Base-by-base conservation (phyloP, 2,113 vertebrate genomes). In the Pica pica region DNA sequence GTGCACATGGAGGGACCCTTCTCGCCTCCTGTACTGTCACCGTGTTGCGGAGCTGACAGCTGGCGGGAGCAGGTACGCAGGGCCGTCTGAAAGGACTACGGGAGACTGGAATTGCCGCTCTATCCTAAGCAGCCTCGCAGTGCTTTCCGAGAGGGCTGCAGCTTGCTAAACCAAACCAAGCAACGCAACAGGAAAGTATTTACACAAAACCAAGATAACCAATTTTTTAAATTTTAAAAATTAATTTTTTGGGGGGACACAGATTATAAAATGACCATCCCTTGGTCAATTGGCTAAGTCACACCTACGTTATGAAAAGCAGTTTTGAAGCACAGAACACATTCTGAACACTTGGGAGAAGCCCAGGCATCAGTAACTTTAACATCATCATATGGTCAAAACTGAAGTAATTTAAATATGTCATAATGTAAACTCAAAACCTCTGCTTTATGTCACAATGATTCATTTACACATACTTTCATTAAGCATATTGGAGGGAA, bases 191-290 rank as follows among this genome's bases (percentile, higher is more conserved):
- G 42, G 39, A 41, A 41, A 41, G 39, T 41, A 56, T 23, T 65
- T 35, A 33, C 2, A 42, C 4, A 47, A 49, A 73, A 46, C 3
- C 4, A 52, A 78, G 73, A 37, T 2, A 2, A 59, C 1, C 0
- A 1, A 0, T 13, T 7, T 24, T 53, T n/a, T 7, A 1, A 10
- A n/a, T 28, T 20, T 39, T 7, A 24, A 10, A 78, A 61, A 7
- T 39, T 19, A 19, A 42, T 31, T 44, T 68, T n/a, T 28, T 1
- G 2, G 1, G 12, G 8, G 27, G 6, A 37, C 9, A 63, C 16
- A 7, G 11, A 76, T 53, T 68, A 79, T 30, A 59, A 89, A 86
- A 61, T 56, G 2, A 14, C 27, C 22, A 46, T 52, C 8, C 46
- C 18, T 44, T 46, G 68, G 22, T 23, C 37, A 77, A 50, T 23